Percentiles rank a stretch among this genome's conserved stretches.
phyloP scores from a whole-genome alignment of 2,888 invertebrate species.

The Hipparchia sbordonii region DNA sequence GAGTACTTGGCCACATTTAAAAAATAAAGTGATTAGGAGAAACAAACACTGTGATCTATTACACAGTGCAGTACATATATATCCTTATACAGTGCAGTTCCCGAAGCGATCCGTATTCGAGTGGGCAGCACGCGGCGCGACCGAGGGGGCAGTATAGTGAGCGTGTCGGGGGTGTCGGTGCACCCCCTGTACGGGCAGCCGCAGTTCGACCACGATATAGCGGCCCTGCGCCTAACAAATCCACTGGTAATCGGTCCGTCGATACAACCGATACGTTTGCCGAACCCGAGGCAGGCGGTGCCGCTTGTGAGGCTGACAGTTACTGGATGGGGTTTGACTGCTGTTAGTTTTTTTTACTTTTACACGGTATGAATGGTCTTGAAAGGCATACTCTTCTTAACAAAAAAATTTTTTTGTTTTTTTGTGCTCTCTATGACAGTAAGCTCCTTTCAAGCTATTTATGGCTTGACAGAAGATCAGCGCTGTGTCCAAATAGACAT shows the following conservation, averaged over 20 bases:
- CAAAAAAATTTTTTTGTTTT: too few species aligned
- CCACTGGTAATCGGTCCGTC: slow-evolving; percentile 60
- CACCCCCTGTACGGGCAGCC: slow-evolving; percentile 71
- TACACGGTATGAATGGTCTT: background rate
- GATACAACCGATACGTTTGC: slow-evolving; percentile 64
- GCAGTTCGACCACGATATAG: slow-evolving; percentile 75
- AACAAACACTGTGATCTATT: background rate
- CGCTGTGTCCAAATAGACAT: too few species aligned
- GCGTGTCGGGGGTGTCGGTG: slow-evolving; percentile 64
- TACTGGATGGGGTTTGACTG: slow-evolving; percentile 77
- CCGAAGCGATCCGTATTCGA: slow-evolving; percentile 59
- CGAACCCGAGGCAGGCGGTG: slow-evolving; percentile 59
- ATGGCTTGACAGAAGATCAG: too few species aligned
- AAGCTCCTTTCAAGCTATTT: too few species aligned
- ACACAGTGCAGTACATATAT: background rate
- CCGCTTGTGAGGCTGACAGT: slow-evolving; percentile 73
- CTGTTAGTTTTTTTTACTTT: slow-evolving; percentile 55
- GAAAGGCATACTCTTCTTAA: background rate
- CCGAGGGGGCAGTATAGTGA: slow-evolving; percentile 70
- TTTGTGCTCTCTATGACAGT: too few species aligned
- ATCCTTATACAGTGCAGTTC: slow-evolving; percentile 33
- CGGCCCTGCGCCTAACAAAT: slow-evolving; percentile 61
- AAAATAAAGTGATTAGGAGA: background rate
- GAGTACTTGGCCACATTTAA: background rate
- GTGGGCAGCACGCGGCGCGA: slow-evolving; percentile 75